phyloP scores from a whole-genome alignment of 2,888 invertebrate species.

The Rotaria macrura region DNA sequence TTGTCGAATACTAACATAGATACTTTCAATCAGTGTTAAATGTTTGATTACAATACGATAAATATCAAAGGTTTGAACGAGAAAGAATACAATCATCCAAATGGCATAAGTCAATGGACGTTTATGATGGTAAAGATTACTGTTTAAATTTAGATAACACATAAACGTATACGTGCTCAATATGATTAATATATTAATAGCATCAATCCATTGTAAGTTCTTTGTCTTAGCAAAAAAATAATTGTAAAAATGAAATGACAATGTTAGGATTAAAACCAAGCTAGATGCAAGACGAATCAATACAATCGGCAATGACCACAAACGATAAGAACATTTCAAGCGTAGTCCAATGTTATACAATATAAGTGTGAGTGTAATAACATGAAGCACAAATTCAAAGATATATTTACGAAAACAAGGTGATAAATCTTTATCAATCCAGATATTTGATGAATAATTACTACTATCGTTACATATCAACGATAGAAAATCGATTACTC shows the following conservation, averaged over 20 bases:
- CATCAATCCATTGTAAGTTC: neutral
- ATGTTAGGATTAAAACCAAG: neutral
- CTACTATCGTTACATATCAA: neutral
- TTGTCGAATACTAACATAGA: neutral
- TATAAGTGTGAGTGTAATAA: neutral
- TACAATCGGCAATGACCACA: neutral
- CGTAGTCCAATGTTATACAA: neutral
- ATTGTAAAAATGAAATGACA: neutral
- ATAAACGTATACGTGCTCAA: neutral
- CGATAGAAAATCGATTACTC: neutral
- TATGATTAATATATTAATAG: neutral
- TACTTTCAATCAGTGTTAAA: neutral
- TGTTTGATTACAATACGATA: neutral
- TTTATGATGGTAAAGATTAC: neutral
- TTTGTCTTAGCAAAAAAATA: neutral
- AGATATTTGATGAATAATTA: neutral
- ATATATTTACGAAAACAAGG: neutral
- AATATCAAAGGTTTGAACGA: neutral
- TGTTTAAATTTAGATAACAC: neutral
- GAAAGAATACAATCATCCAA: neutral
- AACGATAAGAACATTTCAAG: constrained; percentile 6
- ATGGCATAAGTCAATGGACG: neutral
- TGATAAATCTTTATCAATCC: neutral
- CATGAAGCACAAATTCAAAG: neutral
- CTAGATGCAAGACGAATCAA: neutral